Evolutionary conservation across 1,140 invertebrate genomes (phyloP), one percentile per base, ranked within the genome.

Genomic region (Lordiphosa stackelbergi): DNA sequence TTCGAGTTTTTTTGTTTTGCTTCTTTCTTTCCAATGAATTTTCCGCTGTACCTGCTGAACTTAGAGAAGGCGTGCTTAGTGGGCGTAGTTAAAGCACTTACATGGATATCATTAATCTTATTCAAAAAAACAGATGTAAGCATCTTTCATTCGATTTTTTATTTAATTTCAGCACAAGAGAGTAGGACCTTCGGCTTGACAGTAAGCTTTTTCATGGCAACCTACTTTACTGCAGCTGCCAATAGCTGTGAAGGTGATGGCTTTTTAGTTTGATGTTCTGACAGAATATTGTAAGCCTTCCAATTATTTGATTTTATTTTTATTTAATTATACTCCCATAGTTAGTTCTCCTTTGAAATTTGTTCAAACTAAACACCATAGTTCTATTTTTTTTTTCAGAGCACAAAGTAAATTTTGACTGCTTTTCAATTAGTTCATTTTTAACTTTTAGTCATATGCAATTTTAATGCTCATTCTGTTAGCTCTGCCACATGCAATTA

Each of bases 401-500:
- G 5, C 22, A 5, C 22, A 5, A 24, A 24, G 5, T 24, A 24
- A 24, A 24, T 70, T 68, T 53, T 34, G 12, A 3, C 31, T 47
- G 45, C 45, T 36, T 22, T 16, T 31, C 35, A 35, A 40, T 56
- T 47, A 34, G 36, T 11, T 19, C 34, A 41, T 35, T 48, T 48
- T 31, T n/a, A 35, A 48, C 24, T 40, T 40, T 56, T 47, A 19
- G 4, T 12, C 13, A 13, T 43, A 34, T 28, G 9, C 43, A 48
- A 45, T 62, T 62, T 69, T 56, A 70, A 63, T 69, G 45, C 46
- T 38, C 36, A 52, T 40, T 40, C 31, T 54, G 9, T 53, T 42
- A 41, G 48, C 56, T 60, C 42, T n/a, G 22, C 53, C 37, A 52
- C 55, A 77, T 83, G 72, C 55, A 83, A 81, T 72, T 83, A 58